These are phyloP conservation scores for Prochilodus magdalenae DNA, from an alignment of 2,113 vertebrate genomes.

Conservation along the genomic window DNA sequence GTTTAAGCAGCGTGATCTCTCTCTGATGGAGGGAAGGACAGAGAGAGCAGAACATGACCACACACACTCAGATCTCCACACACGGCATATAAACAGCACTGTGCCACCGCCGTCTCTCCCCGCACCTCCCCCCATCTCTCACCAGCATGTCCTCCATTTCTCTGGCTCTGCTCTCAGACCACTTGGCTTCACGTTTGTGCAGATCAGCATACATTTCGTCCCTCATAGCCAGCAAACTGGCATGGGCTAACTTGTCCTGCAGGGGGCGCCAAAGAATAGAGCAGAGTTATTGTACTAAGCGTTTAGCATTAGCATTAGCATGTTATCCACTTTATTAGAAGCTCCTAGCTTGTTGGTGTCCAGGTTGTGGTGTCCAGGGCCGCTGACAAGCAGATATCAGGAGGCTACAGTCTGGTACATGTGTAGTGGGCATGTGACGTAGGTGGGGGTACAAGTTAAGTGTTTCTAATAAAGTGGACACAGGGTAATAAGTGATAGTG, in stretches of 20 bases:
- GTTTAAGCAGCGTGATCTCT: slow-evolving; percentile 45
- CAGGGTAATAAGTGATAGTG: too few relatives aligned
- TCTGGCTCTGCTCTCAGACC: not conserved
- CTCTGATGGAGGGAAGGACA: slow-evolving; percentile 34
- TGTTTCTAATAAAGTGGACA: not conserved
- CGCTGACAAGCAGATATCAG: too few relatives aligned
- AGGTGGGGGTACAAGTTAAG: too few relatives aligned
- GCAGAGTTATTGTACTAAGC: too few relatives aligned
- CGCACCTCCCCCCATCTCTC: not conserved
- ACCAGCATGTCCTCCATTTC: slow-evolving; percentile 31
- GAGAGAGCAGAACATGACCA: not conserved
- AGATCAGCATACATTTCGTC: slow-evolving; percentile 18
- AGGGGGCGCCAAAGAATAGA: not conserved
- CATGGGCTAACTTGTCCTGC: not conserved
- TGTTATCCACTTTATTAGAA: too few relatives aligned
- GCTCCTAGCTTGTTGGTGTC: too few relatives aligned
- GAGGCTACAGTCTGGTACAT: too few relatives aligned
- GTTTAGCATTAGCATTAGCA: too few relatives aligned
- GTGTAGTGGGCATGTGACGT: too few relatives aligned
- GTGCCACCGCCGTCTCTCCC: not conserved
- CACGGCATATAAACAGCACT: not conserved
- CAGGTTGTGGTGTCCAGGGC: too few relatives aligned
- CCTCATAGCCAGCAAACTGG: slow-evolving; percentile 15
- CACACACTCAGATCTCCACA: not conserved
- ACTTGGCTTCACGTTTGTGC: not conserved